Conservation (phyloP, 2,797 vertebrate genomes). For the Chromis chromis region DNA sequence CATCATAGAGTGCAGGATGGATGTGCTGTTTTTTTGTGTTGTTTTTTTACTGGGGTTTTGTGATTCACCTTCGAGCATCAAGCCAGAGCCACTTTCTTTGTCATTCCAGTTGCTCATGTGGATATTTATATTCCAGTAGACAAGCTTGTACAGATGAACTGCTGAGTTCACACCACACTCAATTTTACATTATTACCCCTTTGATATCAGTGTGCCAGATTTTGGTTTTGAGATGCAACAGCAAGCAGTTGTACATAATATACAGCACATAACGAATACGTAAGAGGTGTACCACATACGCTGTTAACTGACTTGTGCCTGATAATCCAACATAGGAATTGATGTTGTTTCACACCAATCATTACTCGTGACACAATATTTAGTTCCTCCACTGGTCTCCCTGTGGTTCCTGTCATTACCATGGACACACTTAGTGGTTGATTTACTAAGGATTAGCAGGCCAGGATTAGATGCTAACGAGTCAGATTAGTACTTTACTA, state of each 20-base stretch:
- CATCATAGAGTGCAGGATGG: slow-evolving; percentile 11
- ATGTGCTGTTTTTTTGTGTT: slow-evolving; percentile 33
- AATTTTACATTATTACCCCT: neutral
- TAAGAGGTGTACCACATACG: slow-evolving; percentile 9
- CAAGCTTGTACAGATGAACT: slow-evolving; percentile 4
- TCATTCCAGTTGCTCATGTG: neutral
- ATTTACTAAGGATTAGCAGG: slow-evolving; percentile 22
- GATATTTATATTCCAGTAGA: slow-evolving; percentile 18
- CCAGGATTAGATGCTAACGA: slow-evolving; percentile 34
- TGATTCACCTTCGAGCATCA: slow-evolving; percentile 18
- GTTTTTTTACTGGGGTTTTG: slow-evolving; percentile 1
- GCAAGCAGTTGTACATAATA: neutral
- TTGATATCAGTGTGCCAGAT: neutral
- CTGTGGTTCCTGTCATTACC: slow-evolving; percentile 28
- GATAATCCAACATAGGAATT: slow-evolving; percentile 14
- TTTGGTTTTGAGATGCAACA: neutral
- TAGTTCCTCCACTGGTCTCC: neutral
- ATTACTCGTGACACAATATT: slow-evolving; percentile 5
- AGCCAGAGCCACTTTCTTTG: neutral
- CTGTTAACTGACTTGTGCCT: slow-evolving; percentile 24
- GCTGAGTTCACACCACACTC: neutral
- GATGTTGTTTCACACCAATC: neutral
- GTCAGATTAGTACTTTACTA: slow-evolving; percentile 29
- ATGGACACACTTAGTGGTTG: slow-evolving; percentile 13
- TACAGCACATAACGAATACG: slow-evolving; percentile 7